Percentiles rank a stretch among this genome's conserved stretches.
These are phyloP conservation scores for Melinopterus prodromus DNA, from an alignment of 2,888 invertebrate genomes.

Conservation along the genomic window DNA sequence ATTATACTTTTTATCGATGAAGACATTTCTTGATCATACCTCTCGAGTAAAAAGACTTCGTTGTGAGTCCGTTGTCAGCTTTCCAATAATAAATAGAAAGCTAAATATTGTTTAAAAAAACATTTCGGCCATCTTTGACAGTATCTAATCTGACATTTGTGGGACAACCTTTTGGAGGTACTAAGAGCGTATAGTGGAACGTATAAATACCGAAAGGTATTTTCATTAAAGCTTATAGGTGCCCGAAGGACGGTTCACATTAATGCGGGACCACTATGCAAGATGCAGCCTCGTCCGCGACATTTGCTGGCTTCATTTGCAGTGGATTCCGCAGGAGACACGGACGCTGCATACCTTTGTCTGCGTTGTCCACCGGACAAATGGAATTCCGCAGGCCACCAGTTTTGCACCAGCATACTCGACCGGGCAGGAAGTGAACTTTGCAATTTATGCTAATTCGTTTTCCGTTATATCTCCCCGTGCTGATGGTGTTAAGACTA, in stretches of 20 bases:
- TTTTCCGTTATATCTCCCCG: not conserved
- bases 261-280: not conserved
- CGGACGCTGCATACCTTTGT: not conserved
- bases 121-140: no score
- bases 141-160: no score
- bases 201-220: not conserved
- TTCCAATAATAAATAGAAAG: no score
- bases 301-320: conserved; percentile 4
- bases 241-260: not conserved
- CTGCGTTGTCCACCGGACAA: not conserved
- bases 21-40: not conserved
- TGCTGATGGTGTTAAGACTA: not conserved
- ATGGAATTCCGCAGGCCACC: not conserved
- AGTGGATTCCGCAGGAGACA: not conserved
- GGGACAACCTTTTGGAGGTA: no score
- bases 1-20: not conserved
- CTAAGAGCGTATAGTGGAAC: not conserved
- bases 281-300: not conserved
- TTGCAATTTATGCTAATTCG: not conserved
- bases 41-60: no score
- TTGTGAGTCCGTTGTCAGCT: no score
- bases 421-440: not conserved
- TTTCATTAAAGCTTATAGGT: conserved; percentile 4
- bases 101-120: no score
- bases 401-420: not conserved